Evolutionary conservation across 2,888 invertebrate species (phyloP).

Genomic region (Himalopsyche japonica): DNA sequence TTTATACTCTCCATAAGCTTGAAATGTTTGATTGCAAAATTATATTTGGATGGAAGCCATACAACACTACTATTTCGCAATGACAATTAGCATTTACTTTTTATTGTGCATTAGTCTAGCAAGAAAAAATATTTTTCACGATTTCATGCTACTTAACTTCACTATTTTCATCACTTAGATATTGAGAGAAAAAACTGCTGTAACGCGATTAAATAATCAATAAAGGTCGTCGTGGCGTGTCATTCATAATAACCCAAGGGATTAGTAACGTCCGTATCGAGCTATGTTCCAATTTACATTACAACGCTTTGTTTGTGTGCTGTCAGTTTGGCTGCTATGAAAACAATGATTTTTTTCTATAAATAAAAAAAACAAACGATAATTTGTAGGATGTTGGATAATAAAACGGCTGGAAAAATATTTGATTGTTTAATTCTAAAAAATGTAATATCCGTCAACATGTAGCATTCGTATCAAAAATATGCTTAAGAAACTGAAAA

Average conservation of each 20-base stretch:
- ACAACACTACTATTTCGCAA: too few relatives aligned
- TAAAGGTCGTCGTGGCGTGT: slow-evolving; percentile 14
- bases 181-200: background rate
- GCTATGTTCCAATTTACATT: background rate
- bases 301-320: background rate
- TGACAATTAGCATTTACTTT: too few relatives aligned
- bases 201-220: slow-evolving; percentile 35
- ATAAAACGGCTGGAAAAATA: too few relatives aligned
- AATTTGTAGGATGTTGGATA: too few relatives aligned
- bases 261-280: background rate
- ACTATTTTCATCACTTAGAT: background rate
- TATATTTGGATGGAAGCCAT: too few relatives aligned
- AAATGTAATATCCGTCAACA: too few relatives aligned
- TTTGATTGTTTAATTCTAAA: too few relatives aligned
- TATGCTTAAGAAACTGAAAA: too few relatives aligned
- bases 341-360: background rate
- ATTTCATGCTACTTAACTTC: background rate
- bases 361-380: background rate
- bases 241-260: background rate
- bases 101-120: too few relatives aligned
- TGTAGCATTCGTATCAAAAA: too few relatives aligned
- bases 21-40: too few relatives aligned
- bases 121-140: background rate
- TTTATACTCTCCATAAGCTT: too few relatives aligned
- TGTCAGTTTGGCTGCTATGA: background rate